phyloP scores from a whole-genome alignment of 1,140 invertebrate species.

The Anoplolepis gracilipes region DNA sequence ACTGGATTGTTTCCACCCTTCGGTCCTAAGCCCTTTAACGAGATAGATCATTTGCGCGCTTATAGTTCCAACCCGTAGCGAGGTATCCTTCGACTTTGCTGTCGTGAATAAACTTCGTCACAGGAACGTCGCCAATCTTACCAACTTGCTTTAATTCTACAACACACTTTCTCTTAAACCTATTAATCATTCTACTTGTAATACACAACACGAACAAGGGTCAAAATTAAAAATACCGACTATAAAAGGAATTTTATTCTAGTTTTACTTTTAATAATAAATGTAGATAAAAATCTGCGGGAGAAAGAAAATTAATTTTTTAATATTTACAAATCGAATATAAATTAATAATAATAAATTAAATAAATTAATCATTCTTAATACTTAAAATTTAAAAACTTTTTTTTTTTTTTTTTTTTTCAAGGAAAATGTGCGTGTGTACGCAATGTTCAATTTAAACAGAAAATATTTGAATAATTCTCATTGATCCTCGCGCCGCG shows the following conservation, averaged over 20 bases:
- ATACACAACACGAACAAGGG: neutral
- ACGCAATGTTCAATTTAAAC: neutral
- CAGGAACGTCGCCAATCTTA: slow-evolving; percentile 36
- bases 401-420: neutral
- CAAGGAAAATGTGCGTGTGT: neutral
- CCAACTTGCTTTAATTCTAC: slow-evolving; percentile 53
- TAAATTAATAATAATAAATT: no score
- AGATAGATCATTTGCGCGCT: slow-evolving; percentile 82
- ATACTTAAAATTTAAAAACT: neutral
- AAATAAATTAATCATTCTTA: neutral
- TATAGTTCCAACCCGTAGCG: slow-evolving; percentile 69
- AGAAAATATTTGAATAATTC: neutral
- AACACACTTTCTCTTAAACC: slow-evolving; percentile 12
- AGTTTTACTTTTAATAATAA: neutral
- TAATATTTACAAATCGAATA: no score
- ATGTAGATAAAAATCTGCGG: neutral
- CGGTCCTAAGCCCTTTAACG: slow-evolving; percentile 82
- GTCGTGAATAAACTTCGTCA: slow-evolving; percentile 58
- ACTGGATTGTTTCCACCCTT: slow-evolving; percentile 79
- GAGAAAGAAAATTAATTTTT: neutral
- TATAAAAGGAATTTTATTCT: neutral
- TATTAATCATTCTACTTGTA: slow-evolving; percentile 39
- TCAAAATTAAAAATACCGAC: neutral
- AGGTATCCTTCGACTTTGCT: slow-evolving; percentile 70
- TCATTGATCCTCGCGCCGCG: neutral